Base-by-base conservation (phyloP, 2,113 vertebrate genomes). In the Nerophis ophidion region DNA sequence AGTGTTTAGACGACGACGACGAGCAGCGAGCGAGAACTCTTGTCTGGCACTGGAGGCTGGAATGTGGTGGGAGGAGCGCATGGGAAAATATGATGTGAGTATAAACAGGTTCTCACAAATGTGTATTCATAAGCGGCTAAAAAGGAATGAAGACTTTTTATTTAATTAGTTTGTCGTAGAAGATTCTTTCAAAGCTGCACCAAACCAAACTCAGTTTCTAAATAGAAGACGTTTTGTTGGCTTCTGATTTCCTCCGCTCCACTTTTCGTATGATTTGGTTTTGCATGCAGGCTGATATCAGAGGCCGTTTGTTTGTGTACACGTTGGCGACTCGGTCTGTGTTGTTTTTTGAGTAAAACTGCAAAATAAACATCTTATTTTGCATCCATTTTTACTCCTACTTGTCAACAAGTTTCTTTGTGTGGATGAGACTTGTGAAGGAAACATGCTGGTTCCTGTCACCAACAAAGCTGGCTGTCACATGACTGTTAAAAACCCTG, bases 61-160 rank as follows among this genome's bases (percentile, higher is more conserved):
- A 73, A 79, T 72, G 72, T 65, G 45, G 26, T 49, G 38, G 57
- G 62, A 74, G 61, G 66, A 68, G n/a, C 2, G 9, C 33, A 66
- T 36, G 8, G 34, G 12, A 64, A 66, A 56, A 60, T 57, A 44
- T 26, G 61, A 64, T 54, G 55, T 59, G 33, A 51, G 38, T 60
- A 50, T 34, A 65, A 42, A 33, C 52, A 33, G 11, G 36, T 61
- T 48, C 55, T 11, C 5, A 44, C 5, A 17, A 16, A 2, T 34
- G 52, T 38, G 7, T 5, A 56, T 54, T 35, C 14, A 34, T n/a
- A 54, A 1, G 2, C 5, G 15, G 8, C 6, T 44, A 44, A 8
- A 34, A 34, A 33, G 2, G 12, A 13, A 33, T 3, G 11, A 44
- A 44, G 10, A 11, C 9, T 11, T 44, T 44, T 44, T 44, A 44